Conservation (phyloP, 2,888 invertebrate species). For the Sminthurinus aureus region DNA sequence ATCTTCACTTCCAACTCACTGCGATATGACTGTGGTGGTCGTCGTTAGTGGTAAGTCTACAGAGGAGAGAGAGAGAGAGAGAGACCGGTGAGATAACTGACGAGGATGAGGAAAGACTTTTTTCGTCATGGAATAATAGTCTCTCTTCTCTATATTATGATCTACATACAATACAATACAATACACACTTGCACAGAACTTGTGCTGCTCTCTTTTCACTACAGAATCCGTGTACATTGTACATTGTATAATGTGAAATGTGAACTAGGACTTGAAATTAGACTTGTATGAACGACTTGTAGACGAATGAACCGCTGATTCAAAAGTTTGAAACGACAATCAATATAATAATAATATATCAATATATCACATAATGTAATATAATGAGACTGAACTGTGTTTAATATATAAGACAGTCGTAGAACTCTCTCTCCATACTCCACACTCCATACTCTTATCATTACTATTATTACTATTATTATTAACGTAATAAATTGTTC, state of each 20-base stretch:
- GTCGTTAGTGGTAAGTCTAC: conserved; percentile 10
- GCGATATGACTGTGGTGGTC: conserved; percentile 49
- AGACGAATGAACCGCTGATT: background rate
- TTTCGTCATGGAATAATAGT: background rate
- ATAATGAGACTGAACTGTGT: background rate
- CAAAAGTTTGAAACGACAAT: background rate
- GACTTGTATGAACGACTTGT: too few species aligned
- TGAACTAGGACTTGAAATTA: background rate
- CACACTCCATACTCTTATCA: background rate
- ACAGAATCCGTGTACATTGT: background rate
- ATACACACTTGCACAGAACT: background rate
- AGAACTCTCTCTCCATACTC: background rate
- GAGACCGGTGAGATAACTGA: conserved; percentile 7
- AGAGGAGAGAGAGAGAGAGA: conserved; percentile 9
- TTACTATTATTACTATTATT: too few species aligned
- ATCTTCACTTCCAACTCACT: conserved; percentile 74
- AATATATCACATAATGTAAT: background rate
- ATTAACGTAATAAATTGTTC: too few species aligned
- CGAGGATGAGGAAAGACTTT: background rate
- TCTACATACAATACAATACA: too few species aligned
- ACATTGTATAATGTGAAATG: background rate
- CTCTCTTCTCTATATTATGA: background rate
- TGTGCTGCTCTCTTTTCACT: conserved; percentile 4
- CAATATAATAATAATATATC: background rate
- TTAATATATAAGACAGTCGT: too few species aligned